phyloP scores from a whole-genome alignment of 2,888 invertebrate species.

The Eremobia ochroleuca region DNA sequence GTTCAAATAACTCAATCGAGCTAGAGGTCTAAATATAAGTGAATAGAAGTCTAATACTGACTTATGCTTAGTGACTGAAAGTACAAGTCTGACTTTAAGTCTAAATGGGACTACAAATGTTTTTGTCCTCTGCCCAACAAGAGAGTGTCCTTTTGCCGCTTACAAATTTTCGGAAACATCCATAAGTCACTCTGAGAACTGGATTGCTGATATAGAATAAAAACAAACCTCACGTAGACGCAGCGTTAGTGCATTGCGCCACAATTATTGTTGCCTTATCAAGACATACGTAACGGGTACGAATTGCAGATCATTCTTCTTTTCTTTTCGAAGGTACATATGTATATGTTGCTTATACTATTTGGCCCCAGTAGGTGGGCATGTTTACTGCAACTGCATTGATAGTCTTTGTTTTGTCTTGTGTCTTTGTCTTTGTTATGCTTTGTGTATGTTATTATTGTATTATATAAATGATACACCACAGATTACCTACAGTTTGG shows the following conservation, averaged over 20 bases:
- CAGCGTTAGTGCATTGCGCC: not conserved
- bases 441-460: not conserved
- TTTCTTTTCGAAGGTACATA: not conserved
- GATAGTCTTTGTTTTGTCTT: not conserved
- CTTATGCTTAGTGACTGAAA: conserved; percentile 6
- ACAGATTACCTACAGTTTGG: not conserved
- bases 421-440: not conserved
- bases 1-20: conserved; percentile 39
- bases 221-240: not conserved
- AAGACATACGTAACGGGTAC: not conserved
- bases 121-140: not conserved
- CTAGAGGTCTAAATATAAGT: conserved; percentile 25
- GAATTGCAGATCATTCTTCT: not conserved
- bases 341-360: not conserved
- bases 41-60: conserved; percentile 29
- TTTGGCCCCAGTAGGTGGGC: not conserved
- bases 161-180: not conserved
- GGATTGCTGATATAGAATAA: not conserved
- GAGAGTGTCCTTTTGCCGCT: not conserved
- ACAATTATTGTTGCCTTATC: not conserved
- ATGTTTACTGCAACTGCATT: not conserved
- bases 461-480: not conserved
- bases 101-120: conserved; percentile 2
- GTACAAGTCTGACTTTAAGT: not conserved
- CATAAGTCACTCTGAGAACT: not conserved